phyloP scores from a whole-genome alignment of 2,888 invertebrate genomes.

The Parnassius orleans region DNA sequence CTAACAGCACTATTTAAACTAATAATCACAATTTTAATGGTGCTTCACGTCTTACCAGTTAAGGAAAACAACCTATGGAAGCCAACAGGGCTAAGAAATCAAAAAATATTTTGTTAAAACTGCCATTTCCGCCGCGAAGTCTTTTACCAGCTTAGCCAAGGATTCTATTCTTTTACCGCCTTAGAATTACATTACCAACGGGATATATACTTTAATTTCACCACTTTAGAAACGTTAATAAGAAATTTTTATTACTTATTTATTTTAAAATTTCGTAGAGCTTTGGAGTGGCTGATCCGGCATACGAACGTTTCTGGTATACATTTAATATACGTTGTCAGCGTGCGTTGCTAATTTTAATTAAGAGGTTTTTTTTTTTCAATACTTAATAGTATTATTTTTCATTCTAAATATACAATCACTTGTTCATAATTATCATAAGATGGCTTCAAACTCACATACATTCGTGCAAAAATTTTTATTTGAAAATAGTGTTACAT shows the following conservation, averaged over 20 bases:
- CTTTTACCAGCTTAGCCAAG: background rate
- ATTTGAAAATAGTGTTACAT: background rate
- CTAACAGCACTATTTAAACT: no score
- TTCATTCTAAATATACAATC: background rate
- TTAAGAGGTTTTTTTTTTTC: slow-evolving; percentile 50
- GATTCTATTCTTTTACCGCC: background rate
- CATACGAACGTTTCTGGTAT: slow-evolving; percentile 64
- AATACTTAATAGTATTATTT: background rate
- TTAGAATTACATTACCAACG: background rate
- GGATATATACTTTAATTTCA: background rate
- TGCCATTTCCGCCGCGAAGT: no score
- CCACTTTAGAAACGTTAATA: background rate
- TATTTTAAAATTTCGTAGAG: slow-evolving; percentile 43
- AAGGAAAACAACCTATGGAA: no score
- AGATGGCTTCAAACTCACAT: background rate
- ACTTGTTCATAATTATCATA: background rate
- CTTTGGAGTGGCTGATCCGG: slow-evolving; percentile 57
- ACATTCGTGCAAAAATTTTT: background rate
- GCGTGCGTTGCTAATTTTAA: slow-evolving; percentile 50
- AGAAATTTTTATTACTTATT: background rate
- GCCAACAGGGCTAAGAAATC: no score
- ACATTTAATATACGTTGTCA: slow-evolving; percentile 50
- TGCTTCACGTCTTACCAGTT: no score
- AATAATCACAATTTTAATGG: no score
- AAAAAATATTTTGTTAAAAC: no score